Evolutionary conservation across 2,797 vertebrate species (phyloP).

Genomic region (Sebastes variabilis): DNA sequence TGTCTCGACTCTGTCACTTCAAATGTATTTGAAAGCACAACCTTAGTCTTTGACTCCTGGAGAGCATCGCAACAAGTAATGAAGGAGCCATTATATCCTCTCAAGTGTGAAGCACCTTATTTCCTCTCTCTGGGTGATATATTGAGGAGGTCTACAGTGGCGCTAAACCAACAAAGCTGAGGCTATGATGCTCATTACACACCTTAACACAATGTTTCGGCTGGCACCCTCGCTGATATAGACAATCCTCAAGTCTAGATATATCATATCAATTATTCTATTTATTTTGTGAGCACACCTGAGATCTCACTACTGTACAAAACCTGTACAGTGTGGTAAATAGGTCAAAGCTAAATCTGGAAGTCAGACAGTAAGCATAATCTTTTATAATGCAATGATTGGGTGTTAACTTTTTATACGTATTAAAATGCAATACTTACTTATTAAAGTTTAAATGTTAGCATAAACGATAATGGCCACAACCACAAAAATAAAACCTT

Average conservation of each 20-base stretch:
- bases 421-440: background rate
- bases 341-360: background rate
- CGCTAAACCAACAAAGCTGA: background rate
- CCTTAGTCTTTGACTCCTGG: background rate
- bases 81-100: background rate
- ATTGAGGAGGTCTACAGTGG: background rate
- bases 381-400: background rate
- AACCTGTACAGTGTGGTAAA: background rate
- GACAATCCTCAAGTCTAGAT: background rate
- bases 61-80: background rate
- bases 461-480: background rate
- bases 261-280: background rate
- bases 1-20: background rate
- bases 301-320: background rate
- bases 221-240: background rate
- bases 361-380: background rate
- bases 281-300: background rate
- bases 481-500: background rate
- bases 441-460: background rate
- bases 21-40: background rate
- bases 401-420: background rate
- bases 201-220: background rate
- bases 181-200: background rate
- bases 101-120: constrained; percentile 5
- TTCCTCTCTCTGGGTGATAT: background rate